Conservation (phyloP, 2,797 vertebrate species). For the Cottoperca gobio region DNA sequence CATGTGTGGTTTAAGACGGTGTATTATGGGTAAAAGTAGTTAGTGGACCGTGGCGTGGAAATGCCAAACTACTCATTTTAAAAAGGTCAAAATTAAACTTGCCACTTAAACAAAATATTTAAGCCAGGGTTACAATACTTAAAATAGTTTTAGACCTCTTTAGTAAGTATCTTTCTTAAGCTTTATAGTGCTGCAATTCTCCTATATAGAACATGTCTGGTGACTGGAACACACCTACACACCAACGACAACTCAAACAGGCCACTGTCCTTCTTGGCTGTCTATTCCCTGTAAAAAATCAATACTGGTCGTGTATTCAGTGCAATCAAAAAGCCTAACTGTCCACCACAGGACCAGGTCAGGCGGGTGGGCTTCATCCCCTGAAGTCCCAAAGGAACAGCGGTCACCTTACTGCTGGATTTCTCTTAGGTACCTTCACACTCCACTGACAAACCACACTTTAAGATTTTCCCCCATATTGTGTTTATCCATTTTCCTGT, state of each 20-base stretch:
- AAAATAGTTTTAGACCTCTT: not conserved
- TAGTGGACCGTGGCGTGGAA: not conserved
- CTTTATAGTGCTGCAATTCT: not conserved
- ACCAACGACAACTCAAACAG: not conserved
- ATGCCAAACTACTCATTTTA: too few species aligned
- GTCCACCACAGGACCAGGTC: slow-evolving; percentile 18
- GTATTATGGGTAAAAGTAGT: not conserved
- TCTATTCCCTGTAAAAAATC: slow-evolving; percentile 41
- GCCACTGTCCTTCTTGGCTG: not conserved
- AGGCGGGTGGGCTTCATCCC: slow-evolving; percentile 23
- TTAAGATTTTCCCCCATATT: not conserved
- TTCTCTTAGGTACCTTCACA: slow-evolving; percentile 26
- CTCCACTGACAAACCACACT: not conserved
- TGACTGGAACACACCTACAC: not conserved
- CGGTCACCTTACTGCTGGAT: slow-evolving; percentile 38
- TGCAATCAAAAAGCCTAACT: slow-evolving; percentile 30
- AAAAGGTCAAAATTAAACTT: not conserved
- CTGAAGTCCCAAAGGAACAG: slow-evolving; percentile 27
- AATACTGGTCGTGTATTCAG: slow-evolving; percentile 49
- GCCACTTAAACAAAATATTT: not conserved
- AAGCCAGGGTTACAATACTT: not conserved
- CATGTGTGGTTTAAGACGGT: too few species aligned
- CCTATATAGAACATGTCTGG: not conserved
- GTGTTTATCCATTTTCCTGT: not conserved
- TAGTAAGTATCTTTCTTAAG: not conserved